Percentiles rank a stretch among this genome's conserved stretches.
Conservation (phyloP, 1,140 invertebrate genomes). For the Halictus rubicundus region DNA sequence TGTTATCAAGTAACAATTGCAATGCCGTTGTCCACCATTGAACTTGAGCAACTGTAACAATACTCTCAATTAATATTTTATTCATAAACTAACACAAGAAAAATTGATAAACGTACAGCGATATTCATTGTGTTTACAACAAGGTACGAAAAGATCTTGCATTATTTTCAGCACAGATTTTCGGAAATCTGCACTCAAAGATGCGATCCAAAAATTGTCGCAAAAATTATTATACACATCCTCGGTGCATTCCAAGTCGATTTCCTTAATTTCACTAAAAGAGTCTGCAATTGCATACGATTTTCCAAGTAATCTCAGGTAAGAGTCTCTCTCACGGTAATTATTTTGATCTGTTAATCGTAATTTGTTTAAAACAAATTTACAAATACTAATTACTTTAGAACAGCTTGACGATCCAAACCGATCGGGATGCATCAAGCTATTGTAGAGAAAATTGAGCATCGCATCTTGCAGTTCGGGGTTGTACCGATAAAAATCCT, state of each 20-base stretch:
- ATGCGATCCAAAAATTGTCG: constrained; percentile 66
- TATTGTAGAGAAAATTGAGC: constrained; percentile 66
- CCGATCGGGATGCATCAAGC: constrained; percentile 35
- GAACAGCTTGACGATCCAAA: background rate
- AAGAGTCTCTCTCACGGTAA: constrained; percentile 63
- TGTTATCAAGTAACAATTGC: constrained; percentile 71
- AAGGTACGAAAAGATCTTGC: constrained; percentile 51
- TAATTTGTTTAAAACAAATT: constrained; percentile 44
- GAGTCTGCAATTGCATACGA: constrained; percentile 45
- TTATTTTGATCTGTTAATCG: constrained; percentile 3
- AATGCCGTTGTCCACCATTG: constrained; percentile 74
- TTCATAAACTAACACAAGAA: background rate
- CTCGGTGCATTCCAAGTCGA: constrained; percentile 27
- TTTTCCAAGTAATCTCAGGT: constrained; percentile 69
- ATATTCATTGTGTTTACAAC: constrained; percentile 15
- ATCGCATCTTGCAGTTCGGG: constrained; percentile 67
- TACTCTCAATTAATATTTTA: background rate
- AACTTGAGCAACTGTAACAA: constrained; percentile 51
- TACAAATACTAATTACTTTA: constrained; percentile 36
- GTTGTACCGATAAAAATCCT: constrained; percentile 44
- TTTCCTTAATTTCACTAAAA: background rate
- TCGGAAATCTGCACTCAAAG: constrained; percentile 59
- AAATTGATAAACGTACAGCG: constrained; percentile 48
- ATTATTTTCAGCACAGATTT: constrained; percentile 65
- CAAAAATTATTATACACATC: constrained; percentile 64